Percentiles rank a stretch among this genome's conserved stretches.
These are phyloP conservation scores for Oscheius sp. DNA, from an alignment of 1,140 invertebrate genomes.

Conservation along the genomic window DNA sequence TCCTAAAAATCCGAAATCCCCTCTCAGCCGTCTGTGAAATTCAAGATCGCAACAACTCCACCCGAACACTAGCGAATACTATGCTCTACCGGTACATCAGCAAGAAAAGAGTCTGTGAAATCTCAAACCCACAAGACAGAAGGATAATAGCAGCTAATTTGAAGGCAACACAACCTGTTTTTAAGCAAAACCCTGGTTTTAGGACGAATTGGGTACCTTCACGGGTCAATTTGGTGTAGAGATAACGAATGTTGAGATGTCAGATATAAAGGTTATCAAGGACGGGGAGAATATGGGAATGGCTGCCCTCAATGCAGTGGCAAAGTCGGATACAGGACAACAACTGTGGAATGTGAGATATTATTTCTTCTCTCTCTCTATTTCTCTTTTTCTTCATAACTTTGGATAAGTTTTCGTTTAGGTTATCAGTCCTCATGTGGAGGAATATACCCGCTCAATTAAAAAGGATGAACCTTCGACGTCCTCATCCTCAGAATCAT, in stretches of 20 bases:
- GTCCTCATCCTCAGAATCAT: not conserved
- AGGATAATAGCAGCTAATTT: conserved; percentile 39
- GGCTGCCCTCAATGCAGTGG: conserved; percentile 28
- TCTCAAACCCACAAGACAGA: conserved; percentile 36
- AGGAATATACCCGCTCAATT: conserved; percentile 34
- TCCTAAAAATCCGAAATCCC: conserved; percentile 36
- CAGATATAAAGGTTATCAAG: conserved; percentile 42
- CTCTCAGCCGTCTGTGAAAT: conserved; percentile 37
- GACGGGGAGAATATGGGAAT: conserved; percentile 45
- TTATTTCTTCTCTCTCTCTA: not conserved
- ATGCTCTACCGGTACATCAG: conserved; percentile 43
- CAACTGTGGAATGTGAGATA: conserved; percentile 27
- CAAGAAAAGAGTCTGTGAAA: conserved; percentile 39
- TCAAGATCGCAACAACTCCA: conserved; percentile 39
- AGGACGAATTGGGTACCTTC: conserved; percentile 39
- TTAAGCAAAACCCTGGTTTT: conserved; percentile 4
- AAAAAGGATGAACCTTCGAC: not conserved
- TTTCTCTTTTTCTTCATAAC: not conserved
- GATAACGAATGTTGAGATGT: conserved; percentile 41
- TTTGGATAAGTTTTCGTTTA: not conserved
- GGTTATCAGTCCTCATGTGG: conserved; percentile 19
- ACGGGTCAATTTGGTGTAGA: conserved; percentile 41
- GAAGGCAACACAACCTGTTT: conserved; percentile 32
- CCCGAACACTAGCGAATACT: conserved; percentile 39
- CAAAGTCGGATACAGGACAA: conserved; percentile 40